Percentiles rank a stretch among this genome's conserved stretches.
Conservation (phyloP, 2,888 invertebrate species). For the Emmelina monodactyla region DNA sequence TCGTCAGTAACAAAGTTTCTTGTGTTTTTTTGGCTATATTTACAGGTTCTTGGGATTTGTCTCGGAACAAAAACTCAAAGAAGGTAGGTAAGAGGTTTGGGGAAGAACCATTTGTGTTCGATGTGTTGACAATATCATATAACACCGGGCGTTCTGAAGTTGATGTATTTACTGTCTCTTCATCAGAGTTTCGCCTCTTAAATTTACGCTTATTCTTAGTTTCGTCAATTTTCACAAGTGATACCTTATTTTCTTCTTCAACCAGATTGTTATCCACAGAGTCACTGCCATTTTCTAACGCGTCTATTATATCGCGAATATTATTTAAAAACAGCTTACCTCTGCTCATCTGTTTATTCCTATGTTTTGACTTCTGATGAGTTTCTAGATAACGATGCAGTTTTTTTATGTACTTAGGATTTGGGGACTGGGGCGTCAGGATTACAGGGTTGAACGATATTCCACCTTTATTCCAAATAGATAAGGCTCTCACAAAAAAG, state of each 20-base stretch:
- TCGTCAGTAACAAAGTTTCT: background rate
- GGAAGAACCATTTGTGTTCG: background rate
- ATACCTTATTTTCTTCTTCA: background rate
- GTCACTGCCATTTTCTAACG: background rate
- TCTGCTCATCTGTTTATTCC: too few species aligned
- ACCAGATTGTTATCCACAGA: background rate
- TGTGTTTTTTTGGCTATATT: too few species aligned
- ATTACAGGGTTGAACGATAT: background rate
- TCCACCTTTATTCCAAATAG: background rate
- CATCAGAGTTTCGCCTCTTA: too few species aligned
- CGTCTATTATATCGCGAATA: background rate
- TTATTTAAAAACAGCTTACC: too few species aligned
- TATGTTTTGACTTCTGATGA: too few species aligned
- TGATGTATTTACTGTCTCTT: background rate
- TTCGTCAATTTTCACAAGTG: background rate
- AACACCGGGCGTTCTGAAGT: too few species aligned
- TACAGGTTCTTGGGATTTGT: background rate
- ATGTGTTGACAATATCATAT: too few species aligned
- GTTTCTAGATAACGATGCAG: background rate
- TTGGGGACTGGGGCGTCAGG: background rate
- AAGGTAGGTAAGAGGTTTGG: background rate
- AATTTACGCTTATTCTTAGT: background rate
- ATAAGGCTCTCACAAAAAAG: background rate
- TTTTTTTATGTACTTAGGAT: background rate
- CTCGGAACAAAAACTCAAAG: background rate